Percentiles rank a stretch among this genome's conserved stretches.
These are phyloP conservation scores for Crotalus helleri DNA, from an alignment of 2,113 vertebrate species.

Conservation along the genomic window DNA sequence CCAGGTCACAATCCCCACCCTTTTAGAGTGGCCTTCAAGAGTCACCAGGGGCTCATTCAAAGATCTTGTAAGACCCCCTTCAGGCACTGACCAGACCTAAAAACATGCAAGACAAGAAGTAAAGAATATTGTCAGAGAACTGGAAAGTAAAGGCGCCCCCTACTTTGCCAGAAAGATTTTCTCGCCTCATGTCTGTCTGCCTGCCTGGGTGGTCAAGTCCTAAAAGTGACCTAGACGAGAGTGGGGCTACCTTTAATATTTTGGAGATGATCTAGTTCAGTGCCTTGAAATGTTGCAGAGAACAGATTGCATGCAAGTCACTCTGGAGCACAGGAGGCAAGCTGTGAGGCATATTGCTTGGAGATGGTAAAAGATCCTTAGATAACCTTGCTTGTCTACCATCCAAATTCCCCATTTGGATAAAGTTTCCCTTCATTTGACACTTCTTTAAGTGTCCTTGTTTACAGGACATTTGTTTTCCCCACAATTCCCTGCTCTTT, in stretches of 20 bases:
- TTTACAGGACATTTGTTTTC: neutral
- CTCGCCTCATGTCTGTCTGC: too few relatives aligned
- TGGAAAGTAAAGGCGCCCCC: neutral
- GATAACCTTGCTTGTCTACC: neutral
- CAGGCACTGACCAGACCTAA: constrained; percentile 90
- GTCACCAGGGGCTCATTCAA: constrained; percentile 82
- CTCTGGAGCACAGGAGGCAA: neutral
- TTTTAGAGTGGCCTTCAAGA: constrained; percentile 87
- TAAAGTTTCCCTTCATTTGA: neutral
- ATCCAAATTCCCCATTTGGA: neutral
- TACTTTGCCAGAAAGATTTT: too few relatives aligned
- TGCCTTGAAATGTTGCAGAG: neutral
- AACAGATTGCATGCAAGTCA: neutral
- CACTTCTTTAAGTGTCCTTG: neutral
- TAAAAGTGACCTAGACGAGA: neutral
- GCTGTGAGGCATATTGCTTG: neutral
- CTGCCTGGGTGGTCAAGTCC: neutral
- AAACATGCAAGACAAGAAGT: neutral
- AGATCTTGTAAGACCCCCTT: constrained; percentile 71
- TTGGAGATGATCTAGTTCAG: neutral
- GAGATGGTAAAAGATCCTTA: neutral
- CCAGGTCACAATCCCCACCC: constrained; percentile 86
- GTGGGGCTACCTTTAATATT: neutral
- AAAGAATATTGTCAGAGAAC: too few relatives aligned
- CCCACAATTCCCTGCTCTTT: neutral